Percentiles rank a stretch among this genome's conserved stretches.
phyloP scores from a whole-genome alignment of 2,797 vertebrate genomes.

The Adelosebastes latens region DNA sequence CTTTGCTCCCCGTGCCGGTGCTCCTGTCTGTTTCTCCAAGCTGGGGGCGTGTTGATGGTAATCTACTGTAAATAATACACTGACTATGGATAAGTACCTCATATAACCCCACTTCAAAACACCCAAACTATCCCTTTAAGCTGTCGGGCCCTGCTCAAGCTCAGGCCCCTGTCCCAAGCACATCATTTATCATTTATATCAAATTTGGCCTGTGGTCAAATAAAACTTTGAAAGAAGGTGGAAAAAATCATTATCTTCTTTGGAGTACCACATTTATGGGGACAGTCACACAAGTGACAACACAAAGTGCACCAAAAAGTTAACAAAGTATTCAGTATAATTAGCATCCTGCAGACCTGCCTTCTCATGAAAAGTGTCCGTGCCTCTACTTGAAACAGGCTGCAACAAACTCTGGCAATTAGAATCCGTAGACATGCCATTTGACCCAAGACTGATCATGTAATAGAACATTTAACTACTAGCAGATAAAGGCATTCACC shows the following conservation, averaged over 20 bases:
- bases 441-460: slow-evolving; percentile 27
- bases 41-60: too few relatives aligned
- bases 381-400: not conserved
- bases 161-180: not conserved
- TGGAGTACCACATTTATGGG: not conserved
- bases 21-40: too few relatives aligned
- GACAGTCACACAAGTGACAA: not conserved
- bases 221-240: not conserved
- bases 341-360: not conserved
- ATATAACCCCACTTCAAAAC: not conserved
- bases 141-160: not conserved
- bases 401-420: slow-evolving; percentile 8
- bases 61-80: too few relatives aligned
- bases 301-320: not conserved
- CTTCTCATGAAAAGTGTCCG: not conserved
- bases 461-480: slow-evolving; percentile 42
- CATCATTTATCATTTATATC: not conserved
- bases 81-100: too few relatives aligned
- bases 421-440: slow-evolving; percentile 12
- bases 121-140: not conserved
- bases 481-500: slow-evolving; percentile 47
- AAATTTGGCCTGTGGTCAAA: not conserved
- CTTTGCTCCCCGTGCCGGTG: too few relatives aligned
- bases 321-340: not conserved
- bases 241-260: not conserved